These are phyloP conservation scores for Pherbina coryleti DNA, from an alignment of 2,888 invertebrate species.

Conservation along the genomic window DNA sequence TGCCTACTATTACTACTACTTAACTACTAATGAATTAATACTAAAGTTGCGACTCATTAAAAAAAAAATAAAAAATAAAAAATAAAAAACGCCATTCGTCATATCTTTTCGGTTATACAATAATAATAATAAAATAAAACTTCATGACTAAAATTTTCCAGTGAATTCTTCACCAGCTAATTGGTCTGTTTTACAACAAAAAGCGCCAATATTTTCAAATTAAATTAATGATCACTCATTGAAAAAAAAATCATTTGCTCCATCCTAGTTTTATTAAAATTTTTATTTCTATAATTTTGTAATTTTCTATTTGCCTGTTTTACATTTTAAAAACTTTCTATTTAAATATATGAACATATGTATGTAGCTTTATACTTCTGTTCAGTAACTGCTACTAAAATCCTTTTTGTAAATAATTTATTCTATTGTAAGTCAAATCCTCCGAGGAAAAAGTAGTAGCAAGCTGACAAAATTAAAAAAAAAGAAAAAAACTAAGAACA, in stretches of 20 bases:
- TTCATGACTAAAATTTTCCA: neutral
- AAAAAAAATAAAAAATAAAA: neutral
- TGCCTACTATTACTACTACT: neutral
- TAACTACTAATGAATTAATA: neutral
- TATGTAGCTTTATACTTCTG: neutral
- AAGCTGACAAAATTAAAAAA: neutral
- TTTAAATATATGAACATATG: neutral
- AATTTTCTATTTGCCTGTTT: neutral
- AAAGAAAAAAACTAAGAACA: neutral
- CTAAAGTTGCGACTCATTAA: conserved; percentile 6
- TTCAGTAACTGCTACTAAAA: neutral
- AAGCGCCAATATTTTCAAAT: neutral
- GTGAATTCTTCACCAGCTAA: neutral
- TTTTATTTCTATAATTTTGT: neutral
- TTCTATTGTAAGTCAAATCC: conserved; percentile 5
- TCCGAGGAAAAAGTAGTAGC: neutral
- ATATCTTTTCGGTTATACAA: neutral
- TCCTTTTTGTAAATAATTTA: conserved; percentile 31
- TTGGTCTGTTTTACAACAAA: neutral
- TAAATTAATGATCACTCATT: neutral
- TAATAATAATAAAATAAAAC: neutral
- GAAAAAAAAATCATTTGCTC: neutral
- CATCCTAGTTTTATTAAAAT: neutral
- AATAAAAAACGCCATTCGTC: neutral
- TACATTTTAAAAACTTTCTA: neutral